These are phyloP conservation scores for Ceyx erithaca DNA, from an alignment of 2,797 vertebrate species.

Conservation along the genomic window DNA sequence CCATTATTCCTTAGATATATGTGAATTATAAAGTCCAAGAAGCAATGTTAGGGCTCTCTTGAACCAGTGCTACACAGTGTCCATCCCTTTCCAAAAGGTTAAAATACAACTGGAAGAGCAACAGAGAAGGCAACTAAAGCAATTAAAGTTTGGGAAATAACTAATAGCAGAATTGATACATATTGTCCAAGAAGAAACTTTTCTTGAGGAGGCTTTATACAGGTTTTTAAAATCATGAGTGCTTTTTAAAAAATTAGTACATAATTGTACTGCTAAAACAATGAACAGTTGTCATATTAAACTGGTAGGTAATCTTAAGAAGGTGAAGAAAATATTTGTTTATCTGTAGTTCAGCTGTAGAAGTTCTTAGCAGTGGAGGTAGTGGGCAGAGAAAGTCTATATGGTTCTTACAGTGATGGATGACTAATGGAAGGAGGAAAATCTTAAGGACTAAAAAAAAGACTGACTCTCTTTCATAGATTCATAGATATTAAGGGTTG, in stretches of 20 bases:
- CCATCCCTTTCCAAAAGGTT: neutral
- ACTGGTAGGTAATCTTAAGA: neutral
- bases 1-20: neutral
- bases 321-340: neutral
- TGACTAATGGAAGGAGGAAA: neutral
- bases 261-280: neutral
- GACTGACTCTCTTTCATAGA: neutral
- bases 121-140: neutral
- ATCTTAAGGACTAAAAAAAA: neutral
- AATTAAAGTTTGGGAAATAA: neutral
- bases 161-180: neutral
- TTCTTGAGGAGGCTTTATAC: neutral
- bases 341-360: neutral
- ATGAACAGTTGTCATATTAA: neutral
- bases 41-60: neutral
- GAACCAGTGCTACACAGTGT: neutral
- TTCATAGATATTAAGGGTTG: no score
- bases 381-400: neutral
- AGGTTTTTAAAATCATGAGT: neutral
- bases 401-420: neutral
- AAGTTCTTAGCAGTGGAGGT: neutral
- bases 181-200: neutral
- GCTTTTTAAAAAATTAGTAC: neutral
- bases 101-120: neutral
- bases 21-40: neutral